Conservation (phyloP, 2,797 vertebrate genomes). For the Labeo calbasu region DNA sequence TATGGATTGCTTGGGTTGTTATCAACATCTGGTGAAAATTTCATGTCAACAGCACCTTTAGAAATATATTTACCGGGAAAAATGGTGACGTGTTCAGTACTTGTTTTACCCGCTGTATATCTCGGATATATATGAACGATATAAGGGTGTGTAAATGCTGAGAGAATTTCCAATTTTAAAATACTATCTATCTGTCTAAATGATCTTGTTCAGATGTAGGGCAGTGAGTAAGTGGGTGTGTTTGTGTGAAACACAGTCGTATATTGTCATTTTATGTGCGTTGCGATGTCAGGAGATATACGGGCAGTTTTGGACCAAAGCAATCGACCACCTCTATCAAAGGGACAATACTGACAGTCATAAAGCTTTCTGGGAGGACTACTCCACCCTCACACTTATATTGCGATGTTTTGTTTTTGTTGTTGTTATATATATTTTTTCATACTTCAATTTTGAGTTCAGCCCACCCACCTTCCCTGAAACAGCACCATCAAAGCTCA, state of each 20-base stretch:
- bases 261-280: constrained; percentile 18
- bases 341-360: constrained; percentile 30
- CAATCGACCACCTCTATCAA: constrained; percentile 24
- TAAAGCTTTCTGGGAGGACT: constrained; percentile 34
- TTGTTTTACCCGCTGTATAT: too few species aligned
- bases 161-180: neutral
- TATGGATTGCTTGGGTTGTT: too few species aligned
- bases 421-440: constrained; percentile 7
- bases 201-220: neutral
- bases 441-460: constrained; percentile 19
- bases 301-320: constrained; percentile 33
- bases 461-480: constrained; percentile 30
- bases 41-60: too few species aligned
- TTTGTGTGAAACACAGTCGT: constrained; percentile 1
- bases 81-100: too few species aligned
- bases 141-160: neutral
- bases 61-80: too few species aligned
- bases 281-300: constrained; percentile 21
- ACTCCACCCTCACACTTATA: constrained; percentile 34
- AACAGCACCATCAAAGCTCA: constrained; percentile 41
- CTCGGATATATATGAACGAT: too few species aligned
- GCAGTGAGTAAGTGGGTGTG: neutral
- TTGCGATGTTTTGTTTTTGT: constrained; percentile 33
- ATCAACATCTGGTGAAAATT: too few species aligned
- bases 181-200: neutral